Percentiles rank a stretch among this genome's conserved stretches.
Evolutionary conservation across 2,113 vertebrate genomes (phyloP).

Genomic region (Castor canadensis): DNA sequence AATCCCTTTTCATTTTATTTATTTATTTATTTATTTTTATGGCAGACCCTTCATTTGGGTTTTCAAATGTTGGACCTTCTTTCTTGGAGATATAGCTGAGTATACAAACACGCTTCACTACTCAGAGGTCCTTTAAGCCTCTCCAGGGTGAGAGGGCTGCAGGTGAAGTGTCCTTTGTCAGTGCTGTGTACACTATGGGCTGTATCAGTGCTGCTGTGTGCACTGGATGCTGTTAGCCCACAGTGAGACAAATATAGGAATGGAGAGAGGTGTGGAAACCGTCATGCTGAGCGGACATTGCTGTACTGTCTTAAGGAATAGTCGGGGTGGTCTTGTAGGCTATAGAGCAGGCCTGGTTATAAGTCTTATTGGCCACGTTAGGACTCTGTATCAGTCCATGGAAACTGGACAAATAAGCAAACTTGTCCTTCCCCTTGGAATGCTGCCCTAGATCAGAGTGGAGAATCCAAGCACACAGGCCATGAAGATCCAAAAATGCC

Average conservation of each 20-base stretch:
- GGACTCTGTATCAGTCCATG: background rate
- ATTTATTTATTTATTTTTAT: too few relatives aligned
- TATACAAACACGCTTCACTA: background rate
- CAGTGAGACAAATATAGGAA: background rate
- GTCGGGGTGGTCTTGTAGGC: background rate
- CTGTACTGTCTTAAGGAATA: background rate
- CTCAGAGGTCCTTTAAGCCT: background rate
- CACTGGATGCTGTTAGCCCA: background rate
- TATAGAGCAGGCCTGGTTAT: background rate
- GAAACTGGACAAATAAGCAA: background rate
- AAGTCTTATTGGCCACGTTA: background rate
- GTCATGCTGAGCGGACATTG: background rate
- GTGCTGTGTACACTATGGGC: background rate
- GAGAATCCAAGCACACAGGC: background rate
- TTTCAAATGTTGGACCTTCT: background rate
- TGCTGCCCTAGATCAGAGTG: background rate
- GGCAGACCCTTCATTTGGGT: too few relatives aligned
- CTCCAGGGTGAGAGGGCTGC: background rate
- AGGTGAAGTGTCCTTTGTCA: background rate
- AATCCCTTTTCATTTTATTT: background rate
- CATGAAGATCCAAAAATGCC: background rate
- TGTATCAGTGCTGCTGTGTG: background rate
- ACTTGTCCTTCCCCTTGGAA: background rate
- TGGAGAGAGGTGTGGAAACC: background rate
- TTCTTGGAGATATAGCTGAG: background rate